These are phyloP conservation scores for Himantopus leucocephalus DNA, from an alignment of 2,113 vertebrate species.

Conservation along the genomic window DNA sequence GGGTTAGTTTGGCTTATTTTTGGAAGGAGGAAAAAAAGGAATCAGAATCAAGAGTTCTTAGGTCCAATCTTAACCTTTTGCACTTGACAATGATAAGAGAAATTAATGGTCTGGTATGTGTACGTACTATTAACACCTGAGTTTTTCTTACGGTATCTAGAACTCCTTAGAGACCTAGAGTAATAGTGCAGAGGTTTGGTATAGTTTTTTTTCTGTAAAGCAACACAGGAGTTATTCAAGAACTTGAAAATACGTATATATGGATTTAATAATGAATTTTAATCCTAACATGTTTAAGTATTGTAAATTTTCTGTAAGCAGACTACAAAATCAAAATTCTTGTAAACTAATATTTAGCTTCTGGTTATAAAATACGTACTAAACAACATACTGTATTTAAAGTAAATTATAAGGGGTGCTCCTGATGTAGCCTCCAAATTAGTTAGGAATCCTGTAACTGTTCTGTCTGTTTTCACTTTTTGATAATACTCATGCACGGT, in stretches of 20 bases:
- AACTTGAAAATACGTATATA: neutral
- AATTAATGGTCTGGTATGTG: neutral
- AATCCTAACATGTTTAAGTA: neutral
- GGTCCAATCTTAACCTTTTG: neutral
- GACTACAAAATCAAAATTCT: neutral
- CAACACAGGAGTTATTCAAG: neutral
- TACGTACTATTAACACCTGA: neutral
- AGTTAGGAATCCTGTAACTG: neutral
- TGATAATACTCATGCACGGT: neutral
- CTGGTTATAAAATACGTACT: neutral
- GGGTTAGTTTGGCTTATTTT: neutral
- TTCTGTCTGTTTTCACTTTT: neutral
- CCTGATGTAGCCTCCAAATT: neutral
- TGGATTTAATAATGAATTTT: neutral
- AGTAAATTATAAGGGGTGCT: neutral
- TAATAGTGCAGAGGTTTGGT: neutral
- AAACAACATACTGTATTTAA: neutral
- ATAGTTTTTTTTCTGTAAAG: neutral
- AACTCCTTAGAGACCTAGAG: neutral
- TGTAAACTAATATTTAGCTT: neutral
- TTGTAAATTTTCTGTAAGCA: neutral
- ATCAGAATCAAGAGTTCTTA: neutral
- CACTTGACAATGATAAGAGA: neutral
- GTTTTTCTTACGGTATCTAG: neutral
- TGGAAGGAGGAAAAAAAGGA: neutral